Conservation (phyloP, 1,140 invertebrate genomes). For the Conus betulinus region DNA sequence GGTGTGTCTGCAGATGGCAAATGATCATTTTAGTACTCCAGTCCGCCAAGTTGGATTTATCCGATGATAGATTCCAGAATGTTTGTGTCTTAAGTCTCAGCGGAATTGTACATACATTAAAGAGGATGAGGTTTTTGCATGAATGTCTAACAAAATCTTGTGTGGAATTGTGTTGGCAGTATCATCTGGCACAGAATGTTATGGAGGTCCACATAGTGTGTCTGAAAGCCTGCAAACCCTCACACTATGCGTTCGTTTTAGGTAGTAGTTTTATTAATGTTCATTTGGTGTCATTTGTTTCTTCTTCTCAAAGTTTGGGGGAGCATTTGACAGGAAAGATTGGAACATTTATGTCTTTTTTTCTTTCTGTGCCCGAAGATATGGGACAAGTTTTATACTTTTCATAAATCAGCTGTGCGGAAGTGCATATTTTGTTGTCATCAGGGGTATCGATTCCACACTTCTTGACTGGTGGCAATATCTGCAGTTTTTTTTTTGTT, state of each 20-base stretch:
- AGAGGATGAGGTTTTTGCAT: background rate
- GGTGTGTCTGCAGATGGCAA: background rate
- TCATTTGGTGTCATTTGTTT: background rate
- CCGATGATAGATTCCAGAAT: background rate
- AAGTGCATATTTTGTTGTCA: background rate
- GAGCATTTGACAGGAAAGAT: background rate
- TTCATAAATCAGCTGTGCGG: background rate
- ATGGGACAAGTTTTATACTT: too few relatives aligned
- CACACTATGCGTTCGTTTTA: background rate
- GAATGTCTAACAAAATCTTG: background rate
- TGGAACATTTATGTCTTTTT: background rate
- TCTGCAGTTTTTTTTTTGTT: background rate
- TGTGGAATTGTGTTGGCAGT: background rate
- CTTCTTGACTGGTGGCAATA: too few relatives aligned
- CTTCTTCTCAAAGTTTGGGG: background rate
- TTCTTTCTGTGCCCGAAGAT: background rate
- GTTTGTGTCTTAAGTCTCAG: background rate
- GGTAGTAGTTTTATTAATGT: background rate
- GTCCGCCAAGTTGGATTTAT: background rate
- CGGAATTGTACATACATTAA: background rate
- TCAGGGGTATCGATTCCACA: too few relatives aligned
- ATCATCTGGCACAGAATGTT: background rate
- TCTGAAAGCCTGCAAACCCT: background rate
- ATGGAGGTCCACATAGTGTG: background rate
- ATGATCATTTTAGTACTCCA: background rate